Evolutionary conservation across 2,113 vertebrate species (phyloP), one percentile per base, ranked within the genome.

Genomic region (Thinocorus orbignyianus): DNA sequence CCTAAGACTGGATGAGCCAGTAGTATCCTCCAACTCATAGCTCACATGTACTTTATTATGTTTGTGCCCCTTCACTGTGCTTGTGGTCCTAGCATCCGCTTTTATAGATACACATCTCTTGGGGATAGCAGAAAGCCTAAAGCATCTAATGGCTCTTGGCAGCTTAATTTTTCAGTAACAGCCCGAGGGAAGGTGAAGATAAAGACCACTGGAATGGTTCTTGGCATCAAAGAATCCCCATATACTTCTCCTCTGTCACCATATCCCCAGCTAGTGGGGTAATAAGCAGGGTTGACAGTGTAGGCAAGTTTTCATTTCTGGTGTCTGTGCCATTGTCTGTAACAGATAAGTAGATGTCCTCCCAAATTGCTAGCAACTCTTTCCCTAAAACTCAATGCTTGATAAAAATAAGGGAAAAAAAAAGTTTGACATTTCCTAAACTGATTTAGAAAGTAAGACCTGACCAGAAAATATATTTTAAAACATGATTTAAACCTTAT

Each of bases 1-100:
- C 9, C 44, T 13, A 37, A 76, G 70, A 64, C 15, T 72, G 72
- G 64, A 83, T 8, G 11, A 83, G 22, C 5, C 33, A 12, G 35
- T 4, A 18, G 41, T 22, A 33, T 64, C 25, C 42, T 64, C 25
- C 42, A 65, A 57, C 26, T 61, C n/a, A 17, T 14, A 86, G 19
- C 23, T 68, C 64, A 55, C 15, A 39, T 7, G 11, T 8, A 48
- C 39, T 35, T 90, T 44, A 39, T 51, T 37, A 12, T 1, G 1
- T 46, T 42, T 0, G 0, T 83, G n/a, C 8, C 26, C 39, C 23
- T 61, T n/a, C 62, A 58, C 28, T 19, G 13, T 61, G 49, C 24
- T 17, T 60, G 13, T 1, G 2, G 17, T 33, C n/a, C 52, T 46
- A 69, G 66, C 16, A 62, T 11, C 44, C 20, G 8, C 62, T 77